Conservation (phyloP, 2,797 vertebrate genomes). For the Arctocebus calabarensis region DNA sequence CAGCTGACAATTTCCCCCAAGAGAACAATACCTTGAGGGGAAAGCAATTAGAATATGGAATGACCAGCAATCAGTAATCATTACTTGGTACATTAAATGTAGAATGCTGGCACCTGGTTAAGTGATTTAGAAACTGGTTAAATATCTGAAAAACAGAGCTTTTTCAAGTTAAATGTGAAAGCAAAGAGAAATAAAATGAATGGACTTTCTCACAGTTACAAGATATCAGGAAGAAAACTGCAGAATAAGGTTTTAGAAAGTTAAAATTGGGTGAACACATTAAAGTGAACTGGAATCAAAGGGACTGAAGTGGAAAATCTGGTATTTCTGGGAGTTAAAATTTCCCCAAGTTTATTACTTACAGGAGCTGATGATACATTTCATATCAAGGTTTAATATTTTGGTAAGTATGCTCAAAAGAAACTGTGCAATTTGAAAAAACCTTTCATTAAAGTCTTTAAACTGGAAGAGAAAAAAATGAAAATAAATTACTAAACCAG, state of each 20-base stretch:
- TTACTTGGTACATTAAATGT: constrained; percentile 79
- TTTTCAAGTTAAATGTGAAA: constrained; percentile 68
- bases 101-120: constrained; percentile 61
- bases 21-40: constrained; percentile 77
- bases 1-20: constrained; percentile 72
- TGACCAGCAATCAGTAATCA: constrained; percentile 84
- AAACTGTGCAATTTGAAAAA: constrained; percentile 33
- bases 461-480: constrained; percentile 5
- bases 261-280: constrained; percentile 66
- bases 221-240: constrained; percentile 62
- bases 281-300: constrained; percentile 69
- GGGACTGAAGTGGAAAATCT: constrained; percentile 65
- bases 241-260: constrained; percentile 70
- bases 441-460: constrained; percentile 49
- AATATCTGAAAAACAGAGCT: constrained; percentile 73
- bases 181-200: constrained; percentile 66
- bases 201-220: constrained; percentile 65
- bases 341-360: constrained; percentile 46
- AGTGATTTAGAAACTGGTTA: constrained; percentile 72
- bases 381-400: constrained; percentile 61
- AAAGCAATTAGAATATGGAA: constrained; percentile 80
- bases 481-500: constrained; percentile 32
- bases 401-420: constrained; percentile 55
- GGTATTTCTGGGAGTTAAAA: constrained; percentile 68
- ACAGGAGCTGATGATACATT: constrained; percentile 58